Evolutionary conservation across 2,888 invertebrate species (phyloP).

Genomic region (Protophormia terraenovae): DNA sequence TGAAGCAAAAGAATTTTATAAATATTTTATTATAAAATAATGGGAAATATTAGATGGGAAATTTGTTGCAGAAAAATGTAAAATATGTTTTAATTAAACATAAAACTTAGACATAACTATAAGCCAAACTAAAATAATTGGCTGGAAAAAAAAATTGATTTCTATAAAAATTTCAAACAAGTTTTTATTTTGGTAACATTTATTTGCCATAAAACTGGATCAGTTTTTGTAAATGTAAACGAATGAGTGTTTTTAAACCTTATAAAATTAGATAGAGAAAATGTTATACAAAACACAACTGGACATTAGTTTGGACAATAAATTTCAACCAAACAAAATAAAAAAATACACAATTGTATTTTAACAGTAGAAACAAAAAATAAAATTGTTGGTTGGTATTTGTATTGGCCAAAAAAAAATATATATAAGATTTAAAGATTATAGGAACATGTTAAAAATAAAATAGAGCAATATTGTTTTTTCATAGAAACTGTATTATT

Average conservation of each 20-base stretch:
- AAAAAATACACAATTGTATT: not conserved
- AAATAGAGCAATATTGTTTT: not conserved
- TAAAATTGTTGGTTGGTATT: too few relatives aligned
- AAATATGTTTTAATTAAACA: not conserved
- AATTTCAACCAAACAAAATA: not conserved
- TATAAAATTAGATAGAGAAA: not conserved
- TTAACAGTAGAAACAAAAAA: not conserved
- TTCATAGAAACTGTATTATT: not conserved
- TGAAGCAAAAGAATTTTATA: not conserved
- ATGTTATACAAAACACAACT: not conserved
- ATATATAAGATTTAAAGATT: not conserved
- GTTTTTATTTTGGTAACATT: not conserved
- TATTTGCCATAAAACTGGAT: conserved; percentile 10
- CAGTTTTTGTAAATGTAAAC: not conserved
- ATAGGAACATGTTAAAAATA: not conserved
- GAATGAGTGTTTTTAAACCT: not conserved
- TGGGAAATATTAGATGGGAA: not conserved
- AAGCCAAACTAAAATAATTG: not conserved
- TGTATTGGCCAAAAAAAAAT: not conserved
- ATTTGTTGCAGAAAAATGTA: not conserved
- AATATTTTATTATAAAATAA: not conserved
- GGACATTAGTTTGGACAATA: not conserved
- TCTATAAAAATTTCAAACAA: conserved; percentile 13
- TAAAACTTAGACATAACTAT: not conserved
- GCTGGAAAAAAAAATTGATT: not conserved